These are phyloP conservation scores for Axea sp. DNA, from an alignment of 2,888 invertebrate genomes.

Conservation along the genomic window DNA sequence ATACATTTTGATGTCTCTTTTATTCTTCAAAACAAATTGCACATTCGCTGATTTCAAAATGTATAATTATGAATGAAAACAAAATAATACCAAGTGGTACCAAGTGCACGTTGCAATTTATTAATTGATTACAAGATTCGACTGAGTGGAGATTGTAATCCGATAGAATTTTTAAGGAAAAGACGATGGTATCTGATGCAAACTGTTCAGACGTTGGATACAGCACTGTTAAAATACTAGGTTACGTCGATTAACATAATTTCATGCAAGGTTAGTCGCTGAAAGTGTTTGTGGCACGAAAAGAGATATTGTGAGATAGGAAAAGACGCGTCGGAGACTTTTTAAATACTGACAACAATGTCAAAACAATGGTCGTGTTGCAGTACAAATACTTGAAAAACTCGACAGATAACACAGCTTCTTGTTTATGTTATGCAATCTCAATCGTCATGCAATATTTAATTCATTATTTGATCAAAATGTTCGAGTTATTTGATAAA, in stretches of 20 bases:
- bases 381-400: too few relatives aligned
- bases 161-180: neutral
- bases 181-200: neutral
- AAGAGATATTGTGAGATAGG: constrained; percentile 54
- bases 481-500: too few relatives aligned
- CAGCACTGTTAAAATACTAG: constrained; percentile 50
- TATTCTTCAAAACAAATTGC: constrained; percentile 27
- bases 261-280: constrained; percentile 58
- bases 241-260: constrained; percentile 57
- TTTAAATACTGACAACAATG: constrained; percentile 21
- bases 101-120: too few relatives aligned
- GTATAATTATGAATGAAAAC: too few relatives aligned
- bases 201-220: constrained; percentile 4
- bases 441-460: too few relatives aligned
- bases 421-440: too few relatives aligned
- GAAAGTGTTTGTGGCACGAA: constrained; percentile 51
- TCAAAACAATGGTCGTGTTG: constrained; percentile 26
- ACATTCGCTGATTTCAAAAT: constrained; percentile 17
- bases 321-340: constrained; percentile 30
- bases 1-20: constrained; percentile 35
- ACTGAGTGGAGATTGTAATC: too few relatives aligned
- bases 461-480: too few relatives aligned
- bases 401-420: too few relatives aligned
- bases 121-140: too few relatives aligned
- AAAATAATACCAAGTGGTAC: too few relatives aligned